phyloP scores from a whole-genome alignment of 1,140 invertebrate genomes.

The Drosophila pachea region DNA sequence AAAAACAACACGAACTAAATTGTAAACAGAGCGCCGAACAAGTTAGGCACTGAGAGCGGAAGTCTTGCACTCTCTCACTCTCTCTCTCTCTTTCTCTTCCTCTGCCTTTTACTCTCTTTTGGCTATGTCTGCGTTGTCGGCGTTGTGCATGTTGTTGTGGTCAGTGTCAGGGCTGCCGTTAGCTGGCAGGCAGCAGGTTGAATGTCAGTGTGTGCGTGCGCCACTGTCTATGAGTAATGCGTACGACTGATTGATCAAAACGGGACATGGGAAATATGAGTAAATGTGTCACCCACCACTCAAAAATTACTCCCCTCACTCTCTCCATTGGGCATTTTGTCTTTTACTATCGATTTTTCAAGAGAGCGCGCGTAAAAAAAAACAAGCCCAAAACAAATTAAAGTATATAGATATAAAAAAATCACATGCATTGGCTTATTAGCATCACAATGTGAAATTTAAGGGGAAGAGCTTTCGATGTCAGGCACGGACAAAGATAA shows the following conservation, averaged over 20 bases:
- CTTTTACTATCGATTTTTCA: constrained; percentile 40
- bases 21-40: constrained; percentile 67
- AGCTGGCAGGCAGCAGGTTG: constrained; percentile 51
- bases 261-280: constrained; percentile 36
- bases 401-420: constrained; percentile 4
- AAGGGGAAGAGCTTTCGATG: constrained; percentile 23
- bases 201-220: constrained; percentile 10
- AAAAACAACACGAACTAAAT: constrained; percentile 39
- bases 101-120: not conserved
- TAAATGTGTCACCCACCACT: constrained; percentile 56
- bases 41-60: constrained; percentile 41
- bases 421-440: constrained; percentile 50
- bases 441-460: constrained; percentile 42
- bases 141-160: constrained; percentile 59
- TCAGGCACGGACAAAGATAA: constrained; percentile 13
- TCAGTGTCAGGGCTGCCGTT: constrained; percentile 68
- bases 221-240: constrained; percentile 34
- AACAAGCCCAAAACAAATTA: not conserved
- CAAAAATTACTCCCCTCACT: constrained; percentile 2
- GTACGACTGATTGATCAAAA: constrained; percentile 58
- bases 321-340: too few species aligned
- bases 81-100: not conserved
- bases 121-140: constrained; percentile 21
- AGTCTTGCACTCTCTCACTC: constrained; percentile 29
- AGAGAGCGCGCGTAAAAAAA: constrained; percentile 16